Base-by-base conservation (phyloP, 2,888 invertebrate species). In the Cremastobaeus sp. region DNA sequence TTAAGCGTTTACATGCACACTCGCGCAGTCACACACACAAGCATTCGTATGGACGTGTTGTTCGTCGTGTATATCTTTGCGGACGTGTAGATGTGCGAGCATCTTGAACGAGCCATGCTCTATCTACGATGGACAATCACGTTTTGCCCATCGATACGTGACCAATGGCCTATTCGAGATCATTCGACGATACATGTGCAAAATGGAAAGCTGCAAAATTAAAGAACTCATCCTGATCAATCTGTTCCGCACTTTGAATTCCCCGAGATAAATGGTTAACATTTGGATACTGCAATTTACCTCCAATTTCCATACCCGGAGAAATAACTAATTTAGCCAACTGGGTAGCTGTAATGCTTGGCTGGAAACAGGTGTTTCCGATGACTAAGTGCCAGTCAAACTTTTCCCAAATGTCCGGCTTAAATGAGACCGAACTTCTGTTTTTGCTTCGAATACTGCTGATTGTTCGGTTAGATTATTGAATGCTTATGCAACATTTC, bases 61-160 rank as follows among this genome's bases (percentile, higher is more conserved):
- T 15, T 17, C 1, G 8, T 3, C 8, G 17, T 17, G 9, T 37
- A 37, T 17, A 15, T 9, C 2, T 15, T 1, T 4, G 8, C 9
- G 8, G 9, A 9, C 20, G n/a, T 39, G 20, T 11, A 20, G 5
- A 21, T 52, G 12, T 21, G 20, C n/a, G 21, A 35, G 12, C 37
- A 52, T 52, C 52, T 18, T 35, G 37, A 35, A 21, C 21, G 15
- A 8, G 37, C 37, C 37, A 25, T 37, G 52, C 35, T 35, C 35
- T 52, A 37, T 52, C 52, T 52, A 14, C 52, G 52, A 37, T 25
- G 37, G 12, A 25, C 35, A 52, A 52, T 52, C 37, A 21, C 37
- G 14, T 21, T 52, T 52, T 14, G 12, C 14, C 25, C 37, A 21
- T 25, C 52, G 37, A 35, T 52, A 52, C 37, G 25, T 52, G 32